Evolutionary conservation across 1,140 invertebrate species (phyloP), one percentile per base, ranked within the genome.

Genomic region (Parasteatoda tepidariorum): DNA sequence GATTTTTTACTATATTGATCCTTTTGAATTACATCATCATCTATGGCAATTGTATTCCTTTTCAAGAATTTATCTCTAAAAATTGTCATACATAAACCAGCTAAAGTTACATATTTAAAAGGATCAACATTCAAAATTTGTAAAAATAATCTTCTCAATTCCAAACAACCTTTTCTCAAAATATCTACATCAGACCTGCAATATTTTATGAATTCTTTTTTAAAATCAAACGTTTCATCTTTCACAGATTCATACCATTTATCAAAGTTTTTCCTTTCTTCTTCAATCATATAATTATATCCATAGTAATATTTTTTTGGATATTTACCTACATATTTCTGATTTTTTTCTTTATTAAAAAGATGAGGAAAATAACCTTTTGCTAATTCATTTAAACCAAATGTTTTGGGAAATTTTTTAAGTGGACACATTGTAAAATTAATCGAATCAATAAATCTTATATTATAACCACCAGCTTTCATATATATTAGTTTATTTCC

Each of bases 401-500:
- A 54, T 28, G 41, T 70, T 55, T 48, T 54, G 30, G 41, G 38
- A 70, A 70, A 54, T 26, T n/a, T n/a, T 70, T 15, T 30, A 7
- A 70, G 38, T 18, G 2, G 6, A 55, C 34, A 26, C 67, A 70
- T 11, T 41, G 66, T 68, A 68, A 68, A 68, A 68, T 68, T 41
- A 11, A 74, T 57, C 6, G 71, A 74, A 61, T 76, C 28, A 9
- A 33, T n/a, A 61, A 34, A 61, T 22, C 55, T 38, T 66, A 54
- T 61, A 3, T 61, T 31, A 41, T 62, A 61, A 31, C 48, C 26
- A 4, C 3, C 3, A 28, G 62, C 7, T 34, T 59, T 0, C 26
- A 15, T 75, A 64, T 28, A 59, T 9, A 13, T 33, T 13, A 76
- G 18, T n/a, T 76, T 34, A 61, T 76, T 76, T n/a, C 73, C 73